These are phyloP conservation scores for Herpetotheres cachinnans DNA, from an alignment of 2,113 vertebrate species.

Conservation along the genomic window DNA sequence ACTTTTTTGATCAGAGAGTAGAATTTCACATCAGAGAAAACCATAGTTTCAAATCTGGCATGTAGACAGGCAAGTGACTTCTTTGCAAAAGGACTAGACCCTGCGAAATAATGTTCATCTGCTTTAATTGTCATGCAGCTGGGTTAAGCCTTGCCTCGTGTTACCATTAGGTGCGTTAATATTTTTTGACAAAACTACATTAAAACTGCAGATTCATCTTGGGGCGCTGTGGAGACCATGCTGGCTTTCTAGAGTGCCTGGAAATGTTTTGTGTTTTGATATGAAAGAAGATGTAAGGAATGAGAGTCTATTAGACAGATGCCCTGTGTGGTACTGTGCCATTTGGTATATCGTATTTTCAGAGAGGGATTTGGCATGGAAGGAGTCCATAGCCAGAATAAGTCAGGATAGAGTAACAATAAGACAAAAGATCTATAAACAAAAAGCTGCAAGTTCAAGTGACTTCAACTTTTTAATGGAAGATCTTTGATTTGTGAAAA, in stretches of 20 bases:
- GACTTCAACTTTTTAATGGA: neutral
- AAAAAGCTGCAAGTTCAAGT: neutral
- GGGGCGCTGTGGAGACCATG: neutral
- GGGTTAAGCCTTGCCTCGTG: constrained; percentile 32
- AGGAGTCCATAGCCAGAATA: neutral
- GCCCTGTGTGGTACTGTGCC: neutral
- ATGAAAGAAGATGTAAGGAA: neutral
- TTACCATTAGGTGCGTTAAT: constrained; percentile 39
- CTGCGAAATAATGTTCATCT: constrained; percentile 44
- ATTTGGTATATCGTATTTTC: neutral
- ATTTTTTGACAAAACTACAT: constrained; percentile 40
- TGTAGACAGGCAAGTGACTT: neutral
- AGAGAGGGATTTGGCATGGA: neutral
- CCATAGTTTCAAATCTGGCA: neutral
- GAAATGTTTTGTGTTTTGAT: neutral
- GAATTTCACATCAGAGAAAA: constrained; percentile 21
- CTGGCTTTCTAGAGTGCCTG: constrained; percentile 7
- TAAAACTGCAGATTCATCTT: constrained; percentile 32
- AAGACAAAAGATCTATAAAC: neutral
- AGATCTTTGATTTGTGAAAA: neutral
- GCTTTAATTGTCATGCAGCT: constrained; percentile 50
- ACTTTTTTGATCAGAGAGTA: neutral
- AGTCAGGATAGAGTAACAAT: neutral
- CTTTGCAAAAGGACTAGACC: neutral
- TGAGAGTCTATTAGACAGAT: neutral